Base-by-base conservation (phyloP, 2,888 invertebrate genomes). In the Cephonodes hylas region DNA sequence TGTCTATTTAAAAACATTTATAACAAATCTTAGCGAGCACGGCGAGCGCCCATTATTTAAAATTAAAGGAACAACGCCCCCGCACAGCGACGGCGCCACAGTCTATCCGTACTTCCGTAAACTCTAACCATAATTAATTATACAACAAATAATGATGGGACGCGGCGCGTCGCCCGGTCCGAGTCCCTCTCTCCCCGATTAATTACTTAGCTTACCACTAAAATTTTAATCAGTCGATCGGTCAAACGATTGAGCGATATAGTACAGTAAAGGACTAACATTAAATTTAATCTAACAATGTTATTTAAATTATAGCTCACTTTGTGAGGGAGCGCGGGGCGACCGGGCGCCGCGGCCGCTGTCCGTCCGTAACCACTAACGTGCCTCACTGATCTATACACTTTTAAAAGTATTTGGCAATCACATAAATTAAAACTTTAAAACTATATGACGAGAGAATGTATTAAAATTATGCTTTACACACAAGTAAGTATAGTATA, bases 191-290 rank as follows among this genome's bases (percentile, higher is more conserved):
- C 57, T 64, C 67, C 69, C 73, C 79, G 76, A 76, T 79, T 84
- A 80, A 85, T 89, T 86, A 90, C 91, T 91, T 92, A 91, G 91
- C 92, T 91, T 91, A 91, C 76, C 89, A 91, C 91, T 91, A 92
- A 91, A 91, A 91, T 92, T 92, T 91, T 92, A 91, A 91, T 92
- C 92, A 92, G 92, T 92, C 92, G 91, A 92, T 92, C 92, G 92
- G 89, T 91, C 92, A 91, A 91, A 88, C 85, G 89, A 90, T 91
- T 91, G 91, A 92, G 91, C 91, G 91, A 92, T 92, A 90, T 89
- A 91, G 88, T 91, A 91, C 89, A 91, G 91, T 91, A 91, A 89
- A 89, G 86, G 91, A 91, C 92, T 91, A 92, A 92, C 83, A 92
- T 92, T 91, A 92, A 91, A 91, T 91, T 92, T 91, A 92, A 92